Conservation (phyloP, 2,113 vertebrate species). For the Alethe diademata region DNA sequence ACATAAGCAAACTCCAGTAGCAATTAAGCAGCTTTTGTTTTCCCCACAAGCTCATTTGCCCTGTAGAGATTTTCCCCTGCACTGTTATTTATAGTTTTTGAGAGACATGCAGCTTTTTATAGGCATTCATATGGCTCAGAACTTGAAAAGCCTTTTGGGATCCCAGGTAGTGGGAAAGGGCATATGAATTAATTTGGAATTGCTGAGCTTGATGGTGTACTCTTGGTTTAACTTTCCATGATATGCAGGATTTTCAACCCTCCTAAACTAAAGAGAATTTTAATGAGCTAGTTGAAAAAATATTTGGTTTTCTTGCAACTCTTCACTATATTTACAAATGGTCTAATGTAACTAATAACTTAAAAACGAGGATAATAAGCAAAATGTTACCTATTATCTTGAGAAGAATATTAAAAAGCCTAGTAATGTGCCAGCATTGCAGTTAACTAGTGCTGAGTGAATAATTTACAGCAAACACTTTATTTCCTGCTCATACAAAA, state of each 20-base stretch:
- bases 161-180: slow-evolving; percentile 34
- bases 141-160: slow-evolving; percentile 34
- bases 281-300: slow-evolving; percentile 42
- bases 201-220: slow-evolving; percentile 38
- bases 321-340: slow-evolving; percentile 49
- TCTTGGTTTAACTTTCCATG: slow-evolving; percentile 36
- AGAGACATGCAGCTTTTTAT: background rate
- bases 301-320: slow-evolving; percentile 59
- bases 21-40: background rate
- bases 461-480: slow-evolving; percentile 54
- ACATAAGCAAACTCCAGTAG: background rate
- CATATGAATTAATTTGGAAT: slow-evolving; percentile 55
- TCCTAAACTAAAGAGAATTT: slow-evolving; percentile 20
- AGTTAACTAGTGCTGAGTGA: slow-evolving; percentile 54
- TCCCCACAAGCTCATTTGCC: background rate
- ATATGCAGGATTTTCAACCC: slow-evolving; percentile 24
- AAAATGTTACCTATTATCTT: slow-evolving; percentile 51
- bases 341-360: slow-evolving; percentile 55
- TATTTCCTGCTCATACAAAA: slow-evolving; percentile 44
- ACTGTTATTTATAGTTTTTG: background rate
- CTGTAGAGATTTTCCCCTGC: background rate
- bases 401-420: slow-evolving; percentile 49
- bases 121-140: background rate
- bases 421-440: background rate
- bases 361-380: slow-evolving; percentile 55